phyloP scores from a whole-genome alignment of 2,888 invertebrate species.

The Melinopterus prodromus region DNA sequence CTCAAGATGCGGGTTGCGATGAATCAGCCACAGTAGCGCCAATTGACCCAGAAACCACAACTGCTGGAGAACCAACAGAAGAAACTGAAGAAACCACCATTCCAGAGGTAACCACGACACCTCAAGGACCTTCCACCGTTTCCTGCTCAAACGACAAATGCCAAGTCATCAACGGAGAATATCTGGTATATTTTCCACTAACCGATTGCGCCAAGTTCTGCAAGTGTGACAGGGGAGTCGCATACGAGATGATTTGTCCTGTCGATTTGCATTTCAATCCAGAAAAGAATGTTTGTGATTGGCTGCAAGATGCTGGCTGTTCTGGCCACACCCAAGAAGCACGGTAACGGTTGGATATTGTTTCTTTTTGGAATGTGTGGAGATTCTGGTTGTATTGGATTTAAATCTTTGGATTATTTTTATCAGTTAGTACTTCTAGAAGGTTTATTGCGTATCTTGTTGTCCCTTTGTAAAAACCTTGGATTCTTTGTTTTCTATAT shows the following conservation, averaged over 20 bases:
- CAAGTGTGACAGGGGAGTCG: slow-evolving; percentile 27
- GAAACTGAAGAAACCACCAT: neutral
- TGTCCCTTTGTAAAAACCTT: too few species aligned
- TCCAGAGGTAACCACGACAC: neutral
- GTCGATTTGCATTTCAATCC: slow-evolving; percentile 17
- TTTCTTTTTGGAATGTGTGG: too few species aligned
- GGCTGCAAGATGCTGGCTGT: slow-evolving; percentile 5
- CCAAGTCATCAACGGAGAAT: slow-evolving; percentile 15
- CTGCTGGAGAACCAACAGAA: neutral
- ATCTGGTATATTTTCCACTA: slow-evolving; percentile 5
- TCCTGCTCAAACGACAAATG: slow-evolving; percentile 4
- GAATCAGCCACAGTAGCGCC: neutral
- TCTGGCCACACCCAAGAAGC: too few species aligned
- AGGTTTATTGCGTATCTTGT: too few species aligned
- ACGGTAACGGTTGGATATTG: too few species aligned
- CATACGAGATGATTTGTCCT: slow-evolving; percentile 26
- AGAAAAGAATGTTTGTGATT: too few species aligned
- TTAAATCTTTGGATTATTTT: too few species aligned
- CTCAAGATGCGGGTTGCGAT: slow-evolving; percentile 11
- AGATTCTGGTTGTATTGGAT: too few species aligned
- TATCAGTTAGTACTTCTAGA: too few species aligned
- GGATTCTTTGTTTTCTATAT: too few species aligned
- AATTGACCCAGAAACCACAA: neutral
- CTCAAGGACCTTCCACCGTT: neutral
- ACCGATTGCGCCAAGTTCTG: slow-evolving; percentile 25